Percentiles rank a stretch among this genome's conserved stretches.
These are phyloP conservation scores for Pogona vitticeps DNA, from an alignment of 2,113 vertebrate genomes.

Conservation along the genomic window DNA sequence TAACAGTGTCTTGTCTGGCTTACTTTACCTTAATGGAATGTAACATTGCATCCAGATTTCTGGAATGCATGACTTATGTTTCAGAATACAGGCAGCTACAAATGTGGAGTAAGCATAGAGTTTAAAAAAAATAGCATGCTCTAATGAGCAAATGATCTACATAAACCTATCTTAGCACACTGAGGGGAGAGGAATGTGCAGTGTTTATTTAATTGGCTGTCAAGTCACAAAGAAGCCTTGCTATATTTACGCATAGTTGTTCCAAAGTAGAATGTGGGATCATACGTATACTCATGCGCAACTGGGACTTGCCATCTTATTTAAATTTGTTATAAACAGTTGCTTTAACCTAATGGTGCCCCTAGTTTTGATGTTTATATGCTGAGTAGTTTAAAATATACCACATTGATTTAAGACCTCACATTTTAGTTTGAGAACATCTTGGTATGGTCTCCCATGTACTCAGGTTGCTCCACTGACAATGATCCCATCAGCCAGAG, in stretches of 20 bases:
- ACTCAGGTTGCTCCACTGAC: not conserved
- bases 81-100: not conserved
- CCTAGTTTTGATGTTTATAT: not conserved
- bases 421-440: not conserved
- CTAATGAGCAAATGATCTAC: not conserved
- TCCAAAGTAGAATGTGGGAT: conserved; percentile 1
- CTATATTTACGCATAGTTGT: conserved; percentile 15
- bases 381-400: not conserved
- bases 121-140: conserved; percentile 5
- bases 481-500: not conserved
- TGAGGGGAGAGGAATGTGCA: conserved; percentile 17
- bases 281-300: not conserved
- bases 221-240: conserved; percentile 7
- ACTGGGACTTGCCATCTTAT: conserved; percentile 1
- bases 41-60: not conserved
- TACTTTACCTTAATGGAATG: not conserved
- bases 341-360: not conserved
- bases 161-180: conserved; percentile 13
- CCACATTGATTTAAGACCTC: not conserved
- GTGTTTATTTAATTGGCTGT: conserved; percentile 15
- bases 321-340: conserved; percentile 7
- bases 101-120: too few species aligned
- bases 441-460: not conserved
- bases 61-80: not conserved
- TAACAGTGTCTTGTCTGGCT: not conserved